Evolutionary conservation across 2,888 invertebrate genomes (phyloP), one percentile per base, ranked within the genome.

Genomic region (Chaetogeoica ovagalla): DNA sequence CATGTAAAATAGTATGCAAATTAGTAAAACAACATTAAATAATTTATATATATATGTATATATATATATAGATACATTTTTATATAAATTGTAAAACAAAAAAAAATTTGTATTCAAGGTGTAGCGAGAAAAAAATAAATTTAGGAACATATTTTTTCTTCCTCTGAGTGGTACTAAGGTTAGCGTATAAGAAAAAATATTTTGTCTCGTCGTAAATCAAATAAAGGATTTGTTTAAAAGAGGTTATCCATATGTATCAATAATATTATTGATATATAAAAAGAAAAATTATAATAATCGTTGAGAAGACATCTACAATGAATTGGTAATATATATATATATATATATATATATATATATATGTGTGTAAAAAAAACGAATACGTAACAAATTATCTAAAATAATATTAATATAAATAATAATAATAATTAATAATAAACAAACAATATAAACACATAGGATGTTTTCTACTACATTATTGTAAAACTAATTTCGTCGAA

Each of bases 381-480:
- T 62, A 37, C 77, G 69, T 77, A 77, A 77, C 77, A 77, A 77
- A 77, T 77, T 77, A 69, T 77, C 77, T 77, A 77, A 77, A 63
- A 74, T 63, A 74, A 60, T 76, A 76, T 59, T 60, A 76, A 60
- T 30, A 30, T 30, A 30, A 30, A 30, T 30, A 30, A 30, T 30
- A 30, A 30, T 30, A 30, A 30, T 30, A 30, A 30, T 30, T 72
- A 60, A 59, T 71, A 21, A 59, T 23, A 72, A 77, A 77, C 60
- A 69, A 77, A 69, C 60, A 69, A 77, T 77, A 77, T 77, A 48
- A 59, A 59, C 55, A 39, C 52, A 52, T 68, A 76, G 66, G 59
- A 59, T 37, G 76, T 76, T 66, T 76, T 17, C 43, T 68, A 59
- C 30, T 30, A 21, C 59, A 69, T 30, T 57, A 66, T 13, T 4